Evolutionary conservation across 2,113 vertebrate species (phyloP), one percentile per base, ranked within the genome.

Genomic region (Brachypteracias leptosomus): DNA sequence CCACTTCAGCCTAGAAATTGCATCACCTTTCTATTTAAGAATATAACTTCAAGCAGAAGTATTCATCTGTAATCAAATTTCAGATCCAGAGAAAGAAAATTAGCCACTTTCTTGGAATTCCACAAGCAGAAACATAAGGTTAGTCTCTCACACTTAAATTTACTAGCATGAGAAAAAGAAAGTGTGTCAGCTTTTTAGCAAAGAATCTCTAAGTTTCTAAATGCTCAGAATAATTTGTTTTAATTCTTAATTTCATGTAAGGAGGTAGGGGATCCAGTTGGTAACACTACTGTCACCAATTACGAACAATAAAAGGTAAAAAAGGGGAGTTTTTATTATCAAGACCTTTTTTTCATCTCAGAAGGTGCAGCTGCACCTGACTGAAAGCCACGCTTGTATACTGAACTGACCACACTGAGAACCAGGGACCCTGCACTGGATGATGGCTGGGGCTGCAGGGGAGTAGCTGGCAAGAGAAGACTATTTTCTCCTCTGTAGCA

Each of bases 31-130:
- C 65, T 85, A 52, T 42, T 95, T 61, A 65, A 65, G 38, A 84
- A 67, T 52, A 31, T 90, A 95, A 93, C 86, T 85, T 92, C 89
- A 97, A 96, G 59, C 65, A 94, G 88, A 96, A 91, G 85, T 72
- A 94, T 11, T 82, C 17, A 70, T 57, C 17, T 90, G 38, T 84
- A 96, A 96, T 96, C 46, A 94, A 81, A 96, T 90, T 94, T 95
- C 66, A 83, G 31, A 58, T 70, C 18, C 24, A 95, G 84, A 67
- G 7, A 26, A 93, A 79, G 61, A 72, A 22, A 92, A 86, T 47
- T 82, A 93, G 84, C 61, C 61, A 58, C 49, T 95, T 96, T 87
- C 51, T 85, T n/a, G 85, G 55, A 75, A 91, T 73, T 68, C 35
- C 54, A 83, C 58, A 91, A 81, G 35, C 29, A 58, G 33, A 61